Base-by-base conservation (phyloP, 2,797 vertebrate genomes). In the Coluber constrictor region DNA sequence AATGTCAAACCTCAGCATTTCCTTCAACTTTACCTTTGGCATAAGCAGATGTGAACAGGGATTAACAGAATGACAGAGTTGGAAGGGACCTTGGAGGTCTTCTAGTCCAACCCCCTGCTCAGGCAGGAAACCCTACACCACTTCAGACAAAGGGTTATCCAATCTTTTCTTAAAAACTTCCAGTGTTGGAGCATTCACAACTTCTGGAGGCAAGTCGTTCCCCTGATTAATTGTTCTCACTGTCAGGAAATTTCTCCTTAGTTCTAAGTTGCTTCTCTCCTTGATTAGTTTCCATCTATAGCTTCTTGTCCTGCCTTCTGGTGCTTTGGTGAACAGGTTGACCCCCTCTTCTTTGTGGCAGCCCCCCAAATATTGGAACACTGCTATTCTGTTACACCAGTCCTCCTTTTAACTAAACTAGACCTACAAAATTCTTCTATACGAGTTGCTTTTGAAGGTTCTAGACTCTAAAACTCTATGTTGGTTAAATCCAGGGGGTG, bases 381-480 rank as follows among this genome's bases (percentile, higher is more conserved):
- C 1, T 16, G 63, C 5, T 15, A n/a, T 66, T 12, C 1, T 6
- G 2, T 15, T 25, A 63, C 60, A 8, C 4, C 60, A 63, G 10
- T 29, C 61, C 61, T 63, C 3, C 25, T 61, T 63, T 63, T 29
- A 12, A 63, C 29, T 29, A 29, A 63, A 29, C 1, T 12, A 13
- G 27, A 29, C 29, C 5, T 66, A 66, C 29, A 27, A 2, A 1
- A 66, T 90, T 79, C 86, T 93, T 55, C 20, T 57, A 59, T 55
- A 29, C 61, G 18, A 9, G 87, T 18, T 10, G 6, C 55, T 74
- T 93, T 13, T 88, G 1, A 57, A 27, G 90, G 61, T 0, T 0
- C 51, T 3, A 3, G n/a, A 0, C 0, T 8, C 86, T 92, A 23
- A 79, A 89, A 29, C 27, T 43, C 0, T 0, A 1, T 10, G 54